These are phyloP conservation scores for Danio kyathit DNA, from an alignment of 2,797 vertebrate genomes.

Conservation along the genomic window DNA sequence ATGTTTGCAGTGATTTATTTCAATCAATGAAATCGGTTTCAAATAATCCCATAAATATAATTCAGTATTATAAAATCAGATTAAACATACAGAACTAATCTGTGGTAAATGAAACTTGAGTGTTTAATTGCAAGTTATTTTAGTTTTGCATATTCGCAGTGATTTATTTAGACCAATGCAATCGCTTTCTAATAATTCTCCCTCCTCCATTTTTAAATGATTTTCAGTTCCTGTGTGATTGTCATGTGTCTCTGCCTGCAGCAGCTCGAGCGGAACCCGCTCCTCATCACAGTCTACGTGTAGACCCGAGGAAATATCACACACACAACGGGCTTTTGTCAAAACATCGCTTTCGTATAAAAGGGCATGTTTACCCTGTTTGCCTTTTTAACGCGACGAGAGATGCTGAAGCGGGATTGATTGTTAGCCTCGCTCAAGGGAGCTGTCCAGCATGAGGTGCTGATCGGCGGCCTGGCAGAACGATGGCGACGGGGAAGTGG, in stretches of 20 bases:
- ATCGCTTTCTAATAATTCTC: background rate
- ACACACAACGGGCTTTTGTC: background rate
- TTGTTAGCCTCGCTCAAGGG: conserved; percentile 40
- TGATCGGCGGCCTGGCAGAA: conserved; percentile 49
- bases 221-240: conserved; percentile 24
- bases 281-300: conserved; percentile 9
- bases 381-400: background rate
- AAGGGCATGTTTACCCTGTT: conserved; percentile 11
- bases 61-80: too few species aligned
- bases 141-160: background rate
- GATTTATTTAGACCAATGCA: background rate
- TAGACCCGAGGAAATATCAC: background rate
- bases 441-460: conserved; percentile 56
- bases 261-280: conserved; percentile 24
- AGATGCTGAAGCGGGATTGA: conserved; percentile 22
- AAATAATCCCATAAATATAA: too few species aligned
- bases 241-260: conserved; percentile 39
- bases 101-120: background rate
- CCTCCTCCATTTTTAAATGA: background rate
- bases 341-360: background rate
- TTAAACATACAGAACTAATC: too few species aligned
- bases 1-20: too few species aligned
- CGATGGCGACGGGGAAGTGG: conserved; percentile 90
- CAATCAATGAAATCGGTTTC: too few species aligned
- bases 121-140: background rate